A percentile compares a stretch with the other conserved stretches of the same genome.
These are phyloP conservation scores for Elephantulus edwardii DNA, from an alignment of 2,113 vertebrate species.

Conservation along the genomic window DNA sequence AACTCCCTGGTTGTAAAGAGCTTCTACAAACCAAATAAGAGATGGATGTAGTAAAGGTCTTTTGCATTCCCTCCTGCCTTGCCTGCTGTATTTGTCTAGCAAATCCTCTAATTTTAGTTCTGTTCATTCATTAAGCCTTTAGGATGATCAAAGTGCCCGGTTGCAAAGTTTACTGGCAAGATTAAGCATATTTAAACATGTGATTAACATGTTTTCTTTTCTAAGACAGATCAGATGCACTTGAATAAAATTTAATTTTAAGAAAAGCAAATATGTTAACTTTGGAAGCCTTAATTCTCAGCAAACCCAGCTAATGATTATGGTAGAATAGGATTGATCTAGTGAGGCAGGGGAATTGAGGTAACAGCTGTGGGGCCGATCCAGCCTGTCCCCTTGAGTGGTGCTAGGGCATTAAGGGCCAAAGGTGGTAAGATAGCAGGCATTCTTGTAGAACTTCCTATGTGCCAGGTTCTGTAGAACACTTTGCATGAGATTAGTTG, in stretches of 20 bases:
- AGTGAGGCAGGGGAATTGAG: not conserved
- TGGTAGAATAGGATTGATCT: accelerated
- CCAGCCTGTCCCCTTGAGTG: not conserved
- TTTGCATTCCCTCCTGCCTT: too few species aligned
- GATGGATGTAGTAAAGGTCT: not conserved
- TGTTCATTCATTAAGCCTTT: not conserved
- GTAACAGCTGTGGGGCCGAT: not conserved
- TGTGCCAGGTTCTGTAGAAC: not conserved
- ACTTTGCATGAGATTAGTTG: not conserved
- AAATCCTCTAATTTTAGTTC: not conserved
- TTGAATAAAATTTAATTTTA: not conserved
- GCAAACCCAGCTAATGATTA: not conserved
- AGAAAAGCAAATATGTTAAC: not conserved
- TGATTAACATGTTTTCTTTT: not conserved
- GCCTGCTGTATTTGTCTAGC: not conserved
- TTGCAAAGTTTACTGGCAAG: not conserved
- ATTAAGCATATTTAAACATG: not conserved
- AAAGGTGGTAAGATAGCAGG: too few species aligned
- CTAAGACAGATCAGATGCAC: not conserved
- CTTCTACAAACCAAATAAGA: not conserved
- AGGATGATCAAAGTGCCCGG: not conserved
- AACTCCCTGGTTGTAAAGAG: not conserved
- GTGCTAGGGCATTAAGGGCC: not conserved
- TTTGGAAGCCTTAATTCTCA: not conserved
- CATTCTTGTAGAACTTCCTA: not conserved